Conservation (phyloP, 2,888 invertebrate species). For the Phasia obesa region DNA sequence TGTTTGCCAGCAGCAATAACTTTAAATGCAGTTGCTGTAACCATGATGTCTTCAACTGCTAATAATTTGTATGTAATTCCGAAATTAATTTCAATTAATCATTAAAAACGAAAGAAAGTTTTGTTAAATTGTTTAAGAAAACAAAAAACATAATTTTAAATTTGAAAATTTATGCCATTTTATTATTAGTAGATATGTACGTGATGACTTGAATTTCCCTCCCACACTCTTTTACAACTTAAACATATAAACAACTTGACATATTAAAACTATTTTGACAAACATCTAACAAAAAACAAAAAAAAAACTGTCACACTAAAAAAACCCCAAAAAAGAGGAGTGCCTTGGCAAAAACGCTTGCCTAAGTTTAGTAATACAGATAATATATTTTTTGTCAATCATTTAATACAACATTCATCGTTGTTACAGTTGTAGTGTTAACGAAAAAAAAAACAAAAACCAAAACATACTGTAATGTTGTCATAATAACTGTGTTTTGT, state of each 20-base stretch:
- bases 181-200: slow-evolving; percentile 6
- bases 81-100: slow-evolving; percentile 55
- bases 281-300: neutral
- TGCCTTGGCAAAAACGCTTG: slow-evolving; percentile 58
- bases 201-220: slow-evolving; percentile 21
- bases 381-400: slow-evolving; percentile 58
- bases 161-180: slow-evolving; percentile 13
- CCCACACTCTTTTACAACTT: slow-evolving; percentile 49
- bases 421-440: slow-evolving; percentile 15
- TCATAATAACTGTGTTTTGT: slow-evolving; percentile 43
- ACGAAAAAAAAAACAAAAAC: neutral
- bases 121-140: neutral
- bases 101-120: slow-evolving; percentile 47
- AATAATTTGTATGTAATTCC: slow-evolving; percentile 59
- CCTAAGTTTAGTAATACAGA: slow-evolving; percentile 56
- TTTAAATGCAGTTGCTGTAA: neutral
- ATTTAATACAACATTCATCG: slow-evolving; percentile 36
- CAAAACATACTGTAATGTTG: slow-evolving; percentile 11
- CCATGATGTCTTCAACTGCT: slow-evolving; percentile 36
- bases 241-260: slow-evolving; percentile 63
- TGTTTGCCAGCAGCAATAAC: slow-evolving; percentile 2
- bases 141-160: neutral
- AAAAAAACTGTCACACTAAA: too few species aligned
- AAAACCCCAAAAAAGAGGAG: slow-evolving; percentile 45
- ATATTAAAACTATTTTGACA: slow-evolving; percentile 36